A percentile compares a stretch with the other conserved stretches of the same genome.
These are phyloP conservation scores for Eristalis tenax DNA, from an alignment of 2,888 invertebrate species.

Conservation along the genomic window DNA sequence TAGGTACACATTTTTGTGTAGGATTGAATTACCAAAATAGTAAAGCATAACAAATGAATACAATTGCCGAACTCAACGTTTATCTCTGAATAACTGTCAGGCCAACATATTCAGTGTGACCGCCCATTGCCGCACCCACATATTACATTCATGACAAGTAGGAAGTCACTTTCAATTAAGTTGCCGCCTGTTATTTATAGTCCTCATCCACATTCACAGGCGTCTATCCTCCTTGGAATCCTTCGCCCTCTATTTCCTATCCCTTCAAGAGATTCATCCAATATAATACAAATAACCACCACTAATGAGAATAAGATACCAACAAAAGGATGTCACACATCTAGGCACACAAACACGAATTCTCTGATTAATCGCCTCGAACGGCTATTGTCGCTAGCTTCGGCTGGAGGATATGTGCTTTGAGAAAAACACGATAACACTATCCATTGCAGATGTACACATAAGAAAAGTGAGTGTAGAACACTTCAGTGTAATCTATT, in stretches of 20 bases:
- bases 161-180: constrained; percentile 57
- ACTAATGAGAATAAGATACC: constrained; percentile 39
- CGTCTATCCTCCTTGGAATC: constrained; percentile 13
- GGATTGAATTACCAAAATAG: not conserved
- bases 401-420: constrained; percentile 10
- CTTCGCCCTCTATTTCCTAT: not conserved
- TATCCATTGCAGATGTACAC: constrained; percentile 39
- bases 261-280: constrained; percentile 14
- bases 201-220: not conserved
- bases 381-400: constrained; percentile 25
- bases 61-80: constrained; percentile 27
- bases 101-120: not conserved
- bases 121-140: constrained; percentile 3
- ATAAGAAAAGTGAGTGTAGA: constrained; percentile 10
- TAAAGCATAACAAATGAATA: not conserved
- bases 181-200: constrained; percentile 57
- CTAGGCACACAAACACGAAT: not conserved
- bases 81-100: constrained; percentile 35
- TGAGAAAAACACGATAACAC: constrained; percentile 11
- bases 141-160: constrained; percentile 30
- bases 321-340: constrained; percentile 33
- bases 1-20: not conserved
- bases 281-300: constrained; percentile 37
- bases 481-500: constrained; percentile 47
- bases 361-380: constrained; percentile 36